Percentiles rank a stretch among this genome's conserved stretches.
Evolutionary conservation across 2,797 vertebrate genomes (phyloP).

Genomic region (Glossophaga mutica): DNA sequence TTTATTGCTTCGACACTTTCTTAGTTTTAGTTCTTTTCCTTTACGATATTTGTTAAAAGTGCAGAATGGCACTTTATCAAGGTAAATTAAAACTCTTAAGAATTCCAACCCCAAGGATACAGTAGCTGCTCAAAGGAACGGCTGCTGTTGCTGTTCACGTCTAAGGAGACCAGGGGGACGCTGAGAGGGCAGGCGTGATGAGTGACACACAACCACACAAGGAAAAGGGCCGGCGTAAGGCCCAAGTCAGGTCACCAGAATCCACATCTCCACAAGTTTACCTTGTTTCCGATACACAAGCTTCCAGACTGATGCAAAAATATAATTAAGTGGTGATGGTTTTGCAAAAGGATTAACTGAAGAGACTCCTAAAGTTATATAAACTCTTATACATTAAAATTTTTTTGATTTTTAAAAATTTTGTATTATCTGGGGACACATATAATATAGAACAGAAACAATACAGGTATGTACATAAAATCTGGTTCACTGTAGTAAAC

Average conservation of each 20-base stretch:
- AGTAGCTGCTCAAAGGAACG: neutral
- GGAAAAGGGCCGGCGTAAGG: neutral
- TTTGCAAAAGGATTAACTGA: slow-evolving; percentile 19
- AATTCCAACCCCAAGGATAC: neutral
- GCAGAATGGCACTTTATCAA: neutral
- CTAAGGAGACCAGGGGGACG: neutral
- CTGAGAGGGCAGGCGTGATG: neutral
- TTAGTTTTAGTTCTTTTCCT: slow-evolving; percentile 15
- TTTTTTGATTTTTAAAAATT: slow-evolving; percentile 6
- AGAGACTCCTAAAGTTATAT: neutral
- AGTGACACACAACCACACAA: neutral
- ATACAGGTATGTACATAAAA: neutral
- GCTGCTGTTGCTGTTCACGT: neutral
- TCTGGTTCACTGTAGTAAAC: neutral
- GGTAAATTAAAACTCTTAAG: slow-evolving; percentile 27
- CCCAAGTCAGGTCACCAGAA: neutral
- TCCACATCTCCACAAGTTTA: neutral
- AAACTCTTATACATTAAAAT: neutral
- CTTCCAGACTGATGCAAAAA: neutral
- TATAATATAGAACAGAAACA: neutral
- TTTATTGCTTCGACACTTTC: neutral
- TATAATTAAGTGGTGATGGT: neutral
- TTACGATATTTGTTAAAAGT: neutral
- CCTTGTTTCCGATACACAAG: neutral
- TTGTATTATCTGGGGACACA: neutral